Conservation (phyloP, 1,140 invertebrate species). For the Drepana arcuata region DNA sequence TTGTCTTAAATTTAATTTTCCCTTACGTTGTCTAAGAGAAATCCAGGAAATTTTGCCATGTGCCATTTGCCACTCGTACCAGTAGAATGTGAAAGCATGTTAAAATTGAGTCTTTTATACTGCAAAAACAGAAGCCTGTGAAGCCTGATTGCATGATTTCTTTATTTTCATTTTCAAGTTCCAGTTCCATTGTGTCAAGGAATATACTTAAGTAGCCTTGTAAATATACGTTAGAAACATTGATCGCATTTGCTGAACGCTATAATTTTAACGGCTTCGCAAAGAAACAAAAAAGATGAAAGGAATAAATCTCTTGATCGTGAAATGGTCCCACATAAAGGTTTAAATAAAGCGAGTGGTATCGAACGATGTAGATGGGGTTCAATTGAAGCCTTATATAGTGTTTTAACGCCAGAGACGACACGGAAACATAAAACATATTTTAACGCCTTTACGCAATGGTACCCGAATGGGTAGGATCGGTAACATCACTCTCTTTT, state of each 20-base stretch:
- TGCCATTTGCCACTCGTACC: too few relatives aligned
- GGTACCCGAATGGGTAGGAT: too few relatives aligned
- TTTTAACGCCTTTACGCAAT: too few relatives aligned
- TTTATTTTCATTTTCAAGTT: not conserved
- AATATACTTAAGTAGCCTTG: conserved; percentile 6
- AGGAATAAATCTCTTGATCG: conserved; percentile 34
- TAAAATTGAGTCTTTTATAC: conserved; percentile 5
- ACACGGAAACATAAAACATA: too few relatives aligned
- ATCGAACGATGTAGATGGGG: too few relatives aligned
- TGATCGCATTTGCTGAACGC: conserved; percentile 24
- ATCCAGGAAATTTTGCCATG: too few relatives aligned
- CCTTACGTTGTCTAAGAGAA: too few relatives aligned
- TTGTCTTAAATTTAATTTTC: not conserved
- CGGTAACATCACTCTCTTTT: too few relatives aligned
- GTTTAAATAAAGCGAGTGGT: too few relatives aligned
- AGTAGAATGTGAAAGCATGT: too few relatives aligned
- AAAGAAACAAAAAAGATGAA: conserved; percentile 38
- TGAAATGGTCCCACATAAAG: conserved; percentile 20
- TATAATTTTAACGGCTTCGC: conserved; percentile 28
- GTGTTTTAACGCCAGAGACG: too few relatives aligned
- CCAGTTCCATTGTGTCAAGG: not conserved
- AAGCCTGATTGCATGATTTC: not conserved
- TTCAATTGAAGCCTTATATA: too few relatives aligned
- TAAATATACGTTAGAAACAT: conserved; percentile 41
- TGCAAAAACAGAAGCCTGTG: conserved; percentile 6